Conservation (phyloP, 2,888 invertebrate species). For the Blastobasis lacticolella region DNA sequence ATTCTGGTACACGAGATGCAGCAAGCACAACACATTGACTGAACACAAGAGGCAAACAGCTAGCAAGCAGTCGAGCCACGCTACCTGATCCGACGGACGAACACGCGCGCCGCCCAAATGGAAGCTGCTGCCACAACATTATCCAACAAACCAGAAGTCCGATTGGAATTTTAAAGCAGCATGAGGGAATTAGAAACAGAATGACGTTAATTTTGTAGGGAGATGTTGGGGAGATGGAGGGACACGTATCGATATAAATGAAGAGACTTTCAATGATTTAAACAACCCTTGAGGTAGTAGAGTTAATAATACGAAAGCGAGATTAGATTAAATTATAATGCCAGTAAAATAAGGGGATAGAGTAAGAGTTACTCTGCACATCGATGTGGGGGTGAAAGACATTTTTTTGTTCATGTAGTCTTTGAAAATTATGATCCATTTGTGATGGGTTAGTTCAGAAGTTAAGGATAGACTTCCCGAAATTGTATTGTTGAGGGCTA, state of each 20-base stretch:
- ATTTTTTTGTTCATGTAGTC: conserved; percentile 65
- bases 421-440: conserved; percentile 53
- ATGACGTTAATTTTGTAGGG: conserved; percentile 25
- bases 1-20: conserved; percentile 73
- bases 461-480: conserved; percentile 32
- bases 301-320: not conserved
- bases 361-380: conserved; percentile 57
- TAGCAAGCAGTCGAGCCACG: conserved; percentile 82
- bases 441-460: conserved; percentile 32
- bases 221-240: conserved; percentile 14
- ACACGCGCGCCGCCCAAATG: conserved; percentile 70
- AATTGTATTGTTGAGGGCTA: conserved; percentile 31
- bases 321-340: conserved; percentile 41
- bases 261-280: not conserved
- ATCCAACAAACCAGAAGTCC: conserved; percentile 39
- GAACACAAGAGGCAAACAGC: conserved; percentile 79
- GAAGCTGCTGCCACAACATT: conserved; percentile 58
- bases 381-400: conserved; percentile 60
- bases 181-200: conserved; percentile 60
- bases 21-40: conserved; percentile 77
- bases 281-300: not conserved
- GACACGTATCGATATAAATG: conserved; percentile 1
- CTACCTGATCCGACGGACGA: conserved; percentile 86
- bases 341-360: conserved; percentile 62
- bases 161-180: conserved; percentile 60